Conservation (phyloP, 2,888 invertebrate genomes). For the Notocelia uddmanniana region DNA sequence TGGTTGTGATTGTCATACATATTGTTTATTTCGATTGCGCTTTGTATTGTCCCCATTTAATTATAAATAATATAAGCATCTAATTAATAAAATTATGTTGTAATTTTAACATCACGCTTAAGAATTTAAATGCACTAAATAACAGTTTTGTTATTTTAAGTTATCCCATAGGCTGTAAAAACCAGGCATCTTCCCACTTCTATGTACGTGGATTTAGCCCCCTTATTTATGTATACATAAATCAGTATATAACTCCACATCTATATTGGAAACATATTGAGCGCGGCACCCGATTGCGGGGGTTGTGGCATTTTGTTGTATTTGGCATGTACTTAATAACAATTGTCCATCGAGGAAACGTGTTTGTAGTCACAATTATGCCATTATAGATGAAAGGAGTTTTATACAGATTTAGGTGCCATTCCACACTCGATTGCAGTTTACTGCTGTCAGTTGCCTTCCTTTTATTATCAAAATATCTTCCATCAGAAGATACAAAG, state of each 20-base stretch:
- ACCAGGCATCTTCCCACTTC: constrained; percentile 23
- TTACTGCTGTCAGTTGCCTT: background rate
- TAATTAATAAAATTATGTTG: constrained; percentile 7
- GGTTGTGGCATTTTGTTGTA: too few relatives aligned
- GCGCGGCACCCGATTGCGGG: too few relatives aligned
- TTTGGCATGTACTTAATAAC: too few relatives aligned
- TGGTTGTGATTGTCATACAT: constrained; percentile 16
- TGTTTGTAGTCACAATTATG: too few relatives aligned
- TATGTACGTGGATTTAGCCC: constrained; percentile 21
- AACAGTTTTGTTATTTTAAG: constrained; percentile 15
- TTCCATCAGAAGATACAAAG: background rate
- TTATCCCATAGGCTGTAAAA: constrained; percentile 19
- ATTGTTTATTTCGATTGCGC: constrained; percentile 17
- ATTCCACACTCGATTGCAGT: background rate
- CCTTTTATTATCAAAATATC: background rate
- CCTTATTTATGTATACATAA: constrained; percentile 11
- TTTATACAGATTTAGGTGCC: constrained; percentile 1
- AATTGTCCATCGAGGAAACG: too few relatives aligned
- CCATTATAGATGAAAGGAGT: constrained; percentile 14
- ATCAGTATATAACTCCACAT: constrained; percentile 13
- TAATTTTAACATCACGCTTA: constrained; percentile 24
- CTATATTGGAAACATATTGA: background rate
- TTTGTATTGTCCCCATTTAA: constrained; percentile 7
- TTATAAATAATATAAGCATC: constrained; percentile 7
- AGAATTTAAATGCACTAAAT: constrained; percentile 12